phyloP scores from a whole-genome alignment of 2,888 invertebrate species.

The Brachylomia viminalis region DNA sequence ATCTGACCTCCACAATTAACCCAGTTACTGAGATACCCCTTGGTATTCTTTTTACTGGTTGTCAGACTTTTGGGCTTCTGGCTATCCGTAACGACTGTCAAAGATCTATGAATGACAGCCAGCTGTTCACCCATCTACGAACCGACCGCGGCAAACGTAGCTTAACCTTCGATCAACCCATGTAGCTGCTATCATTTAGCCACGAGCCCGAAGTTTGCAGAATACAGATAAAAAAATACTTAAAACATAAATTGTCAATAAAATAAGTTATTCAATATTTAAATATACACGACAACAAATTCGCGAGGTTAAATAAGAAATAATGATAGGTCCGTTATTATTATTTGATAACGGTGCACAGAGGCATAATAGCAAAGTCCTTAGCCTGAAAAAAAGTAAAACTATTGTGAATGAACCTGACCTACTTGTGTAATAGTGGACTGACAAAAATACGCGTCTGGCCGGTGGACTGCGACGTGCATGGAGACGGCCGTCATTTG shows the following conservation, averaged over 20 bases:
- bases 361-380: constrained; percentile 51
- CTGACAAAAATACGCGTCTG: constrained; percentile 45
- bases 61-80: too few relatives aligned
- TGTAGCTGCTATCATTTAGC: background rate
- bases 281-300: constrained; percentile 2
- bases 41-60: too few relatives aligned
- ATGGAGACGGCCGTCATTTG: constrained; percentile 40
- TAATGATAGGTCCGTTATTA: constrained; percentile 38
- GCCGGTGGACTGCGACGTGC: constrained; percentile 25
- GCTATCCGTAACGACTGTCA: too few relatives aligned
- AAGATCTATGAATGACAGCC: too few relatives aligned
- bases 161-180: background rate
- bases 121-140: background rate
- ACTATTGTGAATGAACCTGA: constrained; percentile 64
- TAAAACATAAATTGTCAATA: background rate
- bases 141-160: background rate
- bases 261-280: background rate
- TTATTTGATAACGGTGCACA: constrained; percentile 52
- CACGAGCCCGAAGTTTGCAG: too few relatives aligned
- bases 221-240: background rate
- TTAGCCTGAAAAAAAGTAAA: constrained; percentile 59
- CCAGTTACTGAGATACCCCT: too few relatives aligned
- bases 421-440: constrained; percentile 61
- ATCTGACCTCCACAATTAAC: background rate
- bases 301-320: constrained; percentile 36